Percentiles rank a stretch among this genome's conserved stretches.
phyloP scores from a whole-genome alignment of 2,797 vertebrate species.

The Chaetodon trifasciatus region DNA sequence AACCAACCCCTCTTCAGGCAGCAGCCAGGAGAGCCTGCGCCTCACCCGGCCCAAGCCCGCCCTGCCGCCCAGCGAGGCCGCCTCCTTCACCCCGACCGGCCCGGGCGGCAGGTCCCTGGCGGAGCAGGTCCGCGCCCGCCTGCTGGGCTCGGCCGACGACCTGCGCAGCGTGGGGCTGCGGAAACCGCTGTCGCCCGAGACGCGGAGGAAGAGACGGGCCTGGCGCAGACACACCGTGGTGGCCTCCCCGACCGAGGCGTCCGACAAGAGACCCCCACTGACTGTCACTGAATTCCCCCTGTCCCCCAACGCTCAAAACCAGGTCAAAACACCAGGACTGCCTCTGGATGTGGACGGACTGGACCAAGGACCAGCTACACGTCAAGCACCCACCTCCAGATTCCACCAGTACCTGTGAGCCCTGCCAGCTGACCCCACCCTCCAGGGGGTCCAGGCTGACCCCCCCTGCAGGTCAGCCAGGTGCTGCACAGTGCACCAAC shows the following conservation, averaged over 20 bases:
- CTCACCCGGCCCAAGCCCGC: conserved; percentile 43
- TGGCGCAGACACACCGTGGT: conserved; percentile 97
- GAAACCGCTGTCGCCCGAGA: conserved; percentile 92
- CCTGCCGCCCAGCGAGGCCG: conserved; percentile 62
- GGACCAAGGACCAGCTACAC: conserved; percentile 54
- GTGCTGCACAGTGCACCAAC: too few species aligned
- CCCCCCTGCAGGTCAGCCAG: conserved; percentile 54
- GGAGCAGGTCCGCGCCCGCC: conserved; percentile 86
- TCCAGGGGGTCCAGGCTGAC: conserved; percentile 12
- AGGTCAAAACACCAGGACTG: conserved; percentile 68
- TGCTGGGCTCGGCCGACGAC: conserved; percentile 90
- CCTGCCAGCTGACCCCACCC: conserved; percentile 29
- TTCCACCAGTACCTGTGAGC: conserved; percentile 88
- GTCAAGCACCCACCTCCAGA: conserved; percentile 79
- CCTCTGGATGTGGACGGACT: conserved; percentile 56
- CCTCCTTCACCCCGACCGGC: conserved; percentile 72
- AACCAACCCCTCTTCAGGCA: conserved; percentile 81
- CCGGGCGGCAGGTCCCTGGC: conserved; percentile 72
- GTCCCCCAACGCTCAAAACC: conserved; percentile 54
- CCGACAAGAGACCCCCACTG: conserved; percentile 69
- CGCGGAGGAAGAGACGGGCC: conserved; percentile 90
- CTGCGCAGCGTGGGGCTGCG: conserved; percentile 88
- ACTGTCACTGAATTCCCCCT: conserved; percentile 54
- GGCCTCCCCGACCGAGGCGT: conserved; percentile 86
- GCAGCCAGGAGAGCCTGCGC: conserved; percentile 83